Evolutionary conservation across 2,888 invertebrate species (phyloP).

Genomic region (Fragum sueziense): DNA sequence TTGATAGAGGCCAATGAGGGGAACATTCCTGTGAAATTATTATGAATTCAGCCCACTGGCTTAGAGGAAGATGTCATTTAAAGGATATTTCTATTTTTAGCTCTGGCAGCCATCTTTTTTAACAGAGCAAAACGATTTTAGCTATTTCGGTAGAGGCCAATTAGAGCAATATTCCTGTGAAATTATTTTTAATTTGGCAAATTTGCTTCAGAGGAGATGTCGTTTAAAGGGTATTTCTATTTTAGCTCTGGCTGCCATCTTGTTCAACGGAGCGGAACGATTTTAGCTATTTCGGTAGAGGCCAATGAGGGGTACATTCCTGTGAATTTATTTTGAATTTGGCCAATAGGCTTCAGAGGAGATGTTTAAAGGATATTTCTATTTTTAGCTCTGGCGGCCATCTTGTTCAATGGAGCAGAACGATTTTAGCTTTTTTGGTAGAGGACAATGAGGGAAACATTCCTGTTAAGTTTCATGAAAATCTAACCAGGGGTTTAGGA

Average conservation of each 20-base stretch:
- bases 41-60: neutral
- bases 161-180: neutral
- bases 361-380: neutral
- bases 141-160: neutral
- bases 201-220: neutral
- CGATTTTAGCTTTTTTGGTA: neutral
- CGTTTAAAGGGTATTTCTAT: neutral
- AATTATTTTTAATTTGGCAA: neutral
- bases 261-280: neutral
- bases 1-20: neutral
- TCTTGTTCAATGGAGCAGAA: slow-evolving; percentile 4
- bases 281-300: slow-evolving; percentile 1
- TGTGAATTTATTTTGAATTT: neutral
- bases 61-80: neutral
- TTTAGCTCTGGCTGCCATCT: neutral
- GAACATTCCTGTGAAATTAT: neutral
- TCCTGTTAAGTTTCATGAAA: too few relatives aligned
- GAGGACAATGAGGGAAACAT: neutral
- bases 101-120: neutral
- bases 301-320: neutral
- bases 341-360: neutral
- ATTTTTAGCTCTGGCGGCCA: slow-evolving; percentile 7
- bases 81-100: slow-evolving; percentile 7
- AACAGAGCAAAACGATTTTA: neutral
- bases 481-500: too few relatives aligned